Base-by-base conservation (phyloP, 2,113 vertebrate species). In the Catagonus wagneri region DNA sequence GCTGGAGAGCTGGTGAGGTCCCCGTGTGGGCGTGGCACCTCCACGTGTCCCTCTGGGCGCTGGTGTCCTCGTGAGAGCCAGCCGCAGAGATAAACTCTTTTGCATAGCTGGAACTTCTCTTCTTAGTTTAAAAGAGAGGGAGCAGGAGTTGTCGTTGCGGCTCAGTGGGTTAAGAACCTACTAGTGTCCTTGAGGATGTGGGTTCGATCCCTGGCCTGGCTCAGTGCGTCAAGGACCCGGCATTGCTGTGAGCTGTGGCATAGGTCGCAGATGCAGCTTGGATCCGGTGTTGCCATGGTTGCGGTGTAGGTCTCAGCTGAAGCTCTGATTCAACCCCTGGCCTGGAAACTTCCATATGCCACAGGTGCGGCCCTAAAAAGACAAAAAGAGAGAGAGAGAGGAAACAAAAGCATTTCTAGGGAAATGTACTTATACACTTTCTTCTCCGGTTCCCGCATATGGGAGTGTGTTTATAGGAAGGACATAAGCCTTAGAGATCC, bases 1-100 rank as follows among this genome's bases (percentile, higher is more conserved):
- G 27, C 32, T 39, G 34, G 16, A 66, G 92, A 89, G 25, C 71
- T 58, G 44, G n/a, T 36, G 54, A 85, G 20, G 10, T 29, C 39
- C 39, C 12, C 7, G 1, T 0, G 3, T 20, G 44, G 76, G 1
- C 0, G 3, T 20, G 44, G 76, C 19, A 0, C 10, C 20, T 6
- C 25, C 17, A 19, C n/a, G 1, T 32, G 1, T 60, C 36, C n/a
- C 22, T 88, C 19, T 60, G 17, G 50, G 20, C 72, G 25, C 7
- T 22, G 66, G 16, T 3, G 7, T 36, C 72, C 29, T 88, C 23
- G 22, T 76, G 23, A 71, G 32, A 94, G 7, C 7, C 15, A 89
- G 8, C 84, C 90, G 2, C 9, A 9, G 22, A 36, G 19, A 75
- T 27, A 79, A 34, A 60, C 6, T 23, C 6, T 39, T 74, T 58